These are phyloP conservation scores for Creontiades dilutus DNA, from an alignment of 2,888 invertebrate species.

Conservation along the genomic window DNA sequence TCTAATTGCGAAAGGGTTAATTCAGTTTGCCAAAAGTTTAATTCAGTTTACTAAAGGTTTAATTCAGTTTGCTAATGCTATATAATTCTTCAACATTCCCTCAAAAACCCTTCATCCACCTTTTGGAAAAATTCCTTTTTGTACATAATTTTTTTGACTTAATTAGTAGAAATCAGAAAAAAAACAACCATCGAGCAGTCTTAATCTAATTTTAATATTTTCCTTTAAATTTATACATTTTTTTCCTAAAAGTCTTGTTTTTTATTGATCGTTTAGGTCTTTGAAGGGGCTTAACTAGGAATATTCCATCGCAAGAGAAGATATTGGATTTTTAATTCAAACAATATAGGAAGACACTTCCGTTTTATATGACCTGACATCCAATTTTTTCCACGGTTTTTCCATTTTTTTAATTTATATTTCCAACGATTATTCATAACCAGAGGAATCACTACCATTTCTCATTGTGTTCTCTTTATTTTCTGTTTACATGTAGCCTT, in stretches of 20 bases:
- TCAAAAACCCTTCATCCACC: not conserved
- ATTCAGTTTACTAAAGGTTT: no score
- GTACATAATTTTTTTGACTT: not conserved
- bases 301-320: slow-evolving; percentile 54
- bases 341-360: slow-evolving; percentile 32
- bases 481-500: not conserved
- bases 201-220: slow-evolving; percentile 20
- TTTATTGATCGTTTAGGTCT: slow-evolving; percentile 64
- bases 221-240: not conserved
- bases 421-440: not conserved
- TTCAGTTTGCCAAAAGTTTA: no score
- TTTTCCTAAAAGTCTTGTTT: slow-evolving; percentile 6
- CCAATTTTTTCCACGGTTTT: slow-evolving; percentile 25
- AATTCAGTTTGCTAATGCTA: no score
- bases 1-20: no score
- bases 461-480: slow-evolving; percentile 32
- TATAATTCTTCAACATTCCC: slow-evolving; percentile 7
- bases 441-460: slow-evolving; percentile 22
- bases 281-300: slow-evolving; percentile 58
- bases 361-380: slow-evolving; percentile 38
- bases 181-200: not conserved
- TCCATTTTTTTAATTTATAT: not conserved
- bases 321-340: slow-evolving; percentile 59
- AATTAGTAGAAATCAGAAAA: not conserved
- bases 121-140: slow-evolving; percentile 2